Conservation (phyloP, 2,113 vertebrate species). For the Galbula dea region DNA sequence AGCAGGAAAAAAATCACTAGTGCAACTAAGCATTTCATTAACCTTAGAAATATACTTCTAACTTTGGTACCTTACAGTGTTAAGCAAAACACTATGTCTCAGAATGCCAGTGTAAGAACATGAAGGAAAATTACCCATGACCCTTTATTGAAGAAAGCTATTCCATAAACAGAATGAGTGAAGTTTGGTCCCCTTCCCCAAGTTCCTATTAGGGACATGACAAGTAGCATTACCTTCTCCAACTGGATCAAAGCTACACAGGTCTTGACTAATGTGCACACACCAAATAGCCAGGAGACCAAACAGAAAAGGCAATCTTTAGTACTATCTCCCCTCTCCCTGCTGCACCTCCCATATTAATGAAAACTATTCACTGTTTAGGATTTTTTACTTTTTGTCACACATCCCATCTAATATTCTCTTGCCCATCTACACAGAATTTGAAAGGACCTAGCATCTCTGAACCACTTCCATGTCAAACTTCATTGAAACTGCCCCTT, state of each 20-base stretch:
- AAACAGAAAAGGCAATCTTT: not conserved
- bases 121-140: not conserved
- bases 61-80: not conserved
- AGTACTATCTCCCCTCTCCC: not conserved
- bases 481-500: not conserved
- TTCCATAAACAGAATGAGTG: not conserved
- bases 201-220: rapidly evolving
- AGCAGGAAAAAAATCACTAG: not conserved
- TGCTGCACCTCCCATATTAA: not conserved
- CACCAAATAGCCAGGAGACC: not conserved
- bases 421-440: not conserved
- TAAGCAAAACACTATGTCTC: not conserved
- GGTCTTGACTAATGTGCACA: too few species aligned
- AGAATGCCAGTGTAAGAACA: not conserved
- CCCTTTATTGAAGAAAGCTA: not conserved
- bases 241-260: not conserved
- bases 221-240: not conserved
- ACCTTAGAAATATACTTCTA: not conserved
- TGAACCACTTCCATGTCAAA: not conserved
- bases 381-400: not conserved
- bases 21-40: not conserved
- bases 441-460: not conserved
- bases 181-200: not conserved
- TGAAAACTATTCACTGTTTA: not conserved
- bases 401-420: not conserved